Conservation (phyloP, 2,888 invertebrate species). For the Spatulosminthurus flaviceps region DNA sequence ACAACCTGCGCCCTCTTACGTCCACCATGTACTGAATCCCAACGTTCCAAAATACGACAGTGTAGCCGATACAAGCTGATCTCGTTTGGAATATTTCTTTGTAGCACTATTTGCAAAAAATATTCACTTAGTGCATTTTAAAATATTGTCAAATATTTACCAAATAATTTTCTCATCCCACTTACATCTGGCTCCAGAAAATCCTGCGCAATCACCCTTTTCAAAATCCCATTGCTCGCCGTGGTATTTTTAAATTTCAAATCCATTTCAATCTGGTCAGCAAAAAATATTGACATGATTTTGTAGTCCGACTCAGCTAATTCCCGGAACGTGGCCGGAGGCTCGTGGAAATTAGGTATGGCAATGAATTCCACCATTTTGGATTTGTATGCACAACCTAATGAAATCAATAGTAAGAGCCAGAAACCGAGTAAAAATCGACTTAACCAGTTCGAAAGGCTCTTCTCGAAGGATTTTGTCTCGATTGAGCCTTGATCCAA, state of each 20-base stretch:
- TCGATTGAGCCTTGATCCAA: not conserved
- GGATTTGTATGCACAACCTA: slow-evolving; percentile 5
- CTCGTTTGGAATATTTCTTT: not conserved
- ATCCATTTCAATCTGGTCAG: not conserved
- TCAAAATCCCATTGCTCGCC: not conserved
- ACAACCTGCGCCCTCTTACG: not conserved
- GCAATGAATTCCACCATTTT: not conserved
- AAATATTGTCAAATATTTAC: not conserved
- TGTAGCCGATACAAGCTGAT: not conserved
- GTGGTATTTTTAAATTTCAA: not conserved
- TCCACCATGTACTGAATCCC: not conserved
- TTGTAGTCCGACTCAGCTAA: not conserved
- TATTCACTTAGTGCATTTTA: not conserved
- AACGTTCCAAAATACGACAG: not conserved
- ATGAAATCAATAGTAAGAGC: not conserved
- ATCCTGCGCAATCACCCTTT: not conserved
- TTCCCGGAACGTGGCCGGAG: not conserved
- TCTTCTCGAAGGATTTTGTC: not conserved
- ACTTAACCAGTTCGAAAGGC: not conserved
- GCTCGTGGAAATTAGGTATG: not conserved
- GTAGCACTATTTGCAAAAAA: slow-evolving; percentile 15
- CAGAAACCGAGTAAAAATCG: slow-evolving; percentile 1
- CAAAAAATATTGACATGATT: not conserved
- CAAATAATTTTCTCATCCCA: not conserved
- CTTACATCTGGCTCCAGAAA: slow-evolving; percentile 9